phyloP scores from a whole-genome alignment of 2,888 invertebrate genomes.

The Xiphydria camelus region DNA sequence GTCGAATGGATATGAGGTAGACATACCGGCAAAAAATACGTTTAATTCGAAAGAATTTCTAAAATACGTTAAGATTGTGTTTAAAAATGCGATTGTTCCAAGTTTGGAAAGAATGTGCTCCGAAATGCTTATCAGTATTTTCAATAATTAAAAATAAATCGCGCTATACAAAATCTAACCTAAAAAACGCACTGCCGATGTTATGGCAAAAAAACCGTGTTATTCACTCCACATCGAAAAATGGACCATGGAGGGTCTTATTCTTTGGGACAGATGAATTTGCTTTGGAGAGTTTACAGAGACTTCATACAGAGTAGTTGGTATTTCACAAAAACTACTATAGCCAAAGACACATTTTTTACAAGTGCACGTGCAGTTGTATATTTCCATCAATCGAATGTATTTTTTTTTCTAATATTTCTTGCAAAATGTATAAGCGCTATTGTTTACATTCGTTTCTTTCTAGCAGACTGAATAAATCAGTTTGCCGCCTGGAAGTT shows the following conservation, averaged over 20 bases:
- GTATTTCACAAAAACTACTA: too few species aligned
- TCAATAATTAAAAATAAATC: too few species aligned
- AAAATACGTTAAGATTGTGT: too few species aligned
- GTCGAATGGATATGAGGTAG: too few species aligned
- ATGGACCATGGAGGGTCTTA: slow-evolving; percentile 65
- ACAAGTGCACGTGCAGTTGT: not conserved
- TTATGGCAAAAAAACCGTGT: not conserved
- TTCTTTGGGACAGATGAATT: slow-evolving; percentile 89
- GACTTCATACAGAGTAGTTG: slow-evolving; percentile 71
- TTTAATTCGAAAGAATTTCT: too few species aligned
- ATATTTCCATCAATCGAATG: not conserved
- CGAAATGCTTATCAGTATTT: too few species aligned
- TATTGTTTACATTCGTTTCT: slow-evolving; percentile 13
- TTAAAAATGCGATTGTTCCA: too few species aligned
- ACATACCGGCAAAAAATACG: too few species aligned
- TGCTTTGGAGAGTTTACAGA: slow-evolving; percentile 73
- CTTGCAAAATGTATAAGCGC: not conserved
- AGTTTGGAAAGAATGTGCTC: too few species aligned
- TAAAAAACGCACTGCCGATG: not conserved
- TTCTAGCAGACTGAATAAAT: slow-evolving; percentile 61
- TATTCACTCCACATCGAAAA: not conserved
- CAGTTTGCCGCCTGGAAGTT: slow-evolving; percentile 67
- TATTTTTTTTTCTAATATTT: not conserved
- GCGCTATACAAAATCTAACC: too few species aligned
- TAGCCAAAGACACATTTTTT: too few species aligned